These are phyloP conservation scores for Apodemia hepburni DNA, from an alignment of 2,888 invertebrate species.

Conservation along the genomic window DNA sequence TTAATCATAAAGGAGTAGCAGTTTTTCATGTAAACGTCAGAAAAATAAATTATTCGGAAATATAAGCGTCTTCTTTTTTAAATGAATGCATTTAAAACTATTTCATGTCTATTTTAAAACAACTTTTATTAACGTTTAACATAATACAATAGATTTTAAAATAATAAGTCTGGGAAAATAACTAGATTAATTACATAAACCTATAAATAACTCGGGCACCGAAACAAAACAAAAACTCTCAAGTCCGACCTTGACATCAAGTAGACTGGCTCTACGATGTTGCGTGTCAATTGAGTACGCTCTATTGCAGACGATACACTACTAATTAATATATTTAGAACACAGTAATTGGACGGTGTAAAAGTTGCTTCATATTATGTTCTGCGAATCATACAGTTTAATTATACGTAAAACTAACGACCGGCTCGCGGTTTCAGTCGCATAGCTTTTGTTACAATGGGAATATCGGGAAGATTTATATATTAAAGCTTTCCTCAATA, in stretches of 20 bases:
- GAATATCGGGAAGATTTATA: no score
- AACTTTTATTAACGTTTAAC: neutral
- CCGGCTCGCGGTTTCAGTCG: no score
- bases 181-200: neutral
- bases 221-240: conserved; percentile 12
- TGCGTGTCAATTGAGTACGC: conserved; percentile 7
- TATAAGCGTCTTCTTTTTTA: no score
- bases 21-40: no score
- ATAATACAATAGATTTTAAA: neutral
- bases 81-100: no score
- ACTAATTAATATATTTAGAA: conserved; percentile 15
- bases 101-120: no score
- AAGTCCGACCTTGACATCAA: conserved; percentile 12
- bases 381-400: neutral
- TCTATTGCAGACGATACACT: conserved; percentile 13
- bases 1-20: no score
- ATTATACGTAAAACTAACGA: neutral
- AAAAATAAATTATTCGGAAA: no score
- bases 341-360: conserved; percentile 9
- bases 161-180: neutral
- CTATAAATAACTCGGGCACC: neutral
- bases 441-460: no score
- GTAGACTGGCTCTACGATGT: conserved; percentile 8
- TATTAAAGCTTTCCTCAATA: no score
- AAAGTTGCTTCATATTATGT: conserved; percentile 7